Conservation (phyloP, 1,140 invertebrate genomes). For the Drosophila tani region DNA sequence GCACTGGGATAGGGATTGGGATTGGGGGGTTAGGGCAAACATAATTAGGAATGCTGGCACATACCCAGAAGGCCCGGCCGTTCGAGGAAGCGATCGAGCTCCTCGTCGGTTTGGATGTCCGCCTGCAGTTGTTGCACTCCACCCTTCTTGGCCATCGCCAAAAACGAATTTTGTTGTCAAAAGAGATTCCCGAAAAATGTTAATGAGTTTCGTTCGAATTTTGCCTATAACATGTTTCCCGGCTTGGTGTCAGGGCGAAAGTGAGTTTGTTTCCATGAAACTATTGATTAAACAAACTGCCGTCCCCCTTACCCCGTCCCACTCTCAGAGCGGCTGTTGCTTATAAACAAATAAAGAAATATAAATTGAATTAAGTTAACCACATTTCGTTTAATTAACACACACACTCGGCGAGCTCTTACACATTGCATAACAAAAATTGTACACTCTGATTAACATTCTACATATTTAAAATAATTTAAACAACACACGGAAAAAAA, state of each 20-base stretch:
- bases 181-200: constrained; percentile 7
- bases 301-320: neutral
- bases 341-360: constrained; percentile 23
- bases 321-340: no score
- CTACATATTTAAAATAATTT: constrained; percentile 69
- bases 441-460: constrained; percentile 66
- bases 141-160: constrained; percentile 88
- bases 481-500: constrained; percentile 53
- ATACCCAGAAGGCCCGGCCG: constrained; percentile 92
- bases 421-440: constrained; percentile 78
- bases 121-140: constrained; percentile 90
- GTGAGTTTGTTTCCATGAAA: constrained; percentile 41
- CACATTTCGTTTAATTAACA: constrained; percentile 57
- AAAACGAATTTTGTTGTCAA: constrained; percentile 27
- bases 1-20: constrained; percentile 86
- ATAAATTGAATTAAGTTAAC: constrained; percentile 44
- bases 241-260: constrained; percentile 1
- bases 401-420: constrained; percentile 63
- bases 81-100: constrained; percentile 92
- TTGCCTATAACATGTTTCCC: constrained; percentile 2
- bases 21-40: no score
- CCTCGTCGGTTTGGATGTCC: constrained; percentile 92
- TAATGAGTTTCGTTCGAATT: constrained; percentile 10
- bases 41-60: no score
- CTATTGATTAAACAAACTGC: constrained; percentile 69